Evolutionary conservation across 2,888 invertebrate species (phyloP).

Genomic region (Ethmia dodecea): DNA sequence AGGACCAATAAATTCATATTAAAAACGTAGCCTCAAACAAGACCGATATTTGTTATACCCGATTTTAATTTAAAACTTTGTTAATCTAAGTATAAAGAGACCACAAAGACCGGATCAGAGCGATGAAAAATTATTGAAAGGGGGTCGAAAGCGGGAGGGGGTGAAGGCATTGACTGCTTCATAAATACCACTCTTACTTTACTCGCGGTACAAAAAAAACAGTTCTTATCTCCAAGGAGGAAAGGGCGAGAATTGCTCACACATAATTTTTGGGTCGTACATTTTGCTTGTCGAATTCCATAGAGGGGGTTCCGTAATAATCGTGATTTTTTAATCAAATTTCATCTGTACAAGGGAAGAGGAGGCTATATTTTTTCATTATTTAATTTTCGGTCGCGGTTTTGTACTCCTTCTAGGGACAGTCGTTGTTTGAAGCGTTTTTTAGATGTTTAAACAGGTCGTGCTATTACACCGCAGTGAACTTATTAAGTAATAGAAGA

Average conservation of each 20-base stretch:
- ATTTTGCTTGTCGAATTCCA: conserved; percentile 39
- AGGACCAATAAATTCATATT: conserved; percentile 6
- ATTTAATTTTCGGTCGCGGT: conserved; percentile 74
- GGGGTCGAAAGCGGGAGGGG: conserved; percentile 52
- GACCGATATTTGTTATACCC: conserved; percentile 52
- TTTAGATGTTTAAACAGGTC: conserved; percentile 46
- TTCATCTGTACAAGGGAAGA: conserved; percentile 76
- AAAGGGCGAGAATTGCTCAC: not conserved
- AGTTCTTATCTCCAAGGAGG: conserved; percentile 21
- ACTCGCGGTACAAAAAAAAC: conserved; percentile 17
- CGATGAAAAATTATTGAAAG: conserved; percentile 78
- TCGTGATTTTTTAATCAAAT: conserved; percentile 80
- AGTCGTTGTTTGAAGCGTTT: conserved; percentile 63
- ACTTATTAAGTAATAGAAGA: no score
- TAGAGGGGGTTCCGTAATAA: conserved; percentile 69
- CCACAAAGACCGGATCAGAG: conserved; percentile 73
- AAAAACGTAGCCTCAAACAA: conserved; percentile 21
- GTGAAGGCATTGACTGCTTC: conserved; percentile 62
- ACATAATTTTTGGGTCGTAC: not conserved
- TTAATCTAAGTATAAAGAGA: conserved; percentile 73
- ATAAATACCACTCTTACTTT: conserved; percentile 42
- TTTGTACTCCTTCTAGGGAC: conserved; percentile 69
- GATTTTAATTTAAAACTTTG: conserved; percentile 76
- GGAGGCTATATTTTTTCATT: conserved; percentile 76
- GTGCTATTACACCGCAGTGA: conserved; percentile 36